A percentile compares a stretch with the other conserved stretches of the same genome.
Evolutionary conservation across 2,888 invertebrate genomes (phyloP).

Genomic region (Agrotis exclamationis): DNA sequence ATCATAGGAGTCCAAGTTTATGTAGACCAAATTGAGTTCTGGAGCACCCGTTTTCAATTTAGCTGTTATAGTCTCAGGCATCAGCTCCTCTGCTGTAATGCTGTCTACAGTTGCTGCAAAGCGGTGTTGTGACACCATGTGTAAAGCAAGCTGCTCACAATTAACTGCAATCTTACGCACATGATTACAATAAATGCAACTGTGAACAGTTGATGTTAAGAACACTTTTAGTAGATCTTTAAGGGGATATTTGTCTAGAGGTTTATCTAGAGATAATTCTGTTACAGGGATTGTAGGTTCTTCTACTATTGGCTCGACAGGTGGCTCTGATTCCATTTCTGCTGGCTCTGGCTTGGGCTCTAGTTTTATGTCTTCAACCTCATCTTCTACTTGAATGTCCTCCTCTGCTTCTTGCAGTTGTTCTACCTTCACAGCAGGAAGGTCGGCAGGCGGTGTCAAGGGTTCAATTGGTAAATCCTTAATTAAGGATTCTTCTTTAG

Average conservation of each 20-base stretch:
- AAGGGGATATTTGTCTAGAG: slow-evolving; percentile 94
- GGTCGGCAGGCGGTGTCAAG: slow-evolving; percentile 59
- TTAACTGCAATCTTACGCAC: slow-evolving; percentile 96
- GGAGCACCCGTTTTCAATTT: slow-evolving; percentile 92
- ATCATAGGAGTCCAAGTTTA: slow-evolving; percentile 94
- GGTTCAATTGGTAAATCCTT: slow-evolving; percentile 54
- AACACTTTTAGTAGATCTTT: slow-evolving; percentile 94
- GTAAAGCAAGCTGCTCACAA: slow-evolving; percentile 95
- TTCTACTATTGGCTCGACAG: slow-evolving; percentile 78
- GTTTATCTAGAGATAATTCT: slow-evolving; percentile 94
- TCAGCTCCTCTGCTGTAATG: slow-evolving; percentile 94
- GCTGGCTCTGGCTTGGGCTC: slow-evolving; percentile 81
- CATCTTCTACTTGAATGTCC: slow-evolving; percentile 72
- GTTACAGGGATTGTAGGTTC: slow-evolving; percentile 92
- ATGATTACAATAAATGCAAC: slow-evolving; percentile 96
- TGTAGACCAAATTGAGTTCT: slow-evolving; percentile 92
- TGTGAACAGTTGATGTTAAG: slow-evolving; percentile 92
- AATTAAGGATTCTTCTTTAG: slow-evolving; percentile 53
- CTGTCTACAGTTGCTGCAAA: slow-evolving; percentile 95
- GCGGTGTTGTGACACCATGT: slow-evolving; percentile 95
- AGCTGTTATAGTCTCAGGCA: slow-evolving; percentile 93
- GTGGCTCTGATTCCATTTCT: slow-evolving; percentile 71
- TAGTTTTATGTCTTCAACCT: slow-evolving; percentile 70
- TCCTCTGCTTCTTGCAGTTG: slow-evolving; percentile 65
- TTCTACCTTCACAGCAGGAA: slow-evolving; percentile 60